Base-by-base conservation (phyloP, 2,888 invertebrate species). In the Nasonovia ribisnigri region DNA sequence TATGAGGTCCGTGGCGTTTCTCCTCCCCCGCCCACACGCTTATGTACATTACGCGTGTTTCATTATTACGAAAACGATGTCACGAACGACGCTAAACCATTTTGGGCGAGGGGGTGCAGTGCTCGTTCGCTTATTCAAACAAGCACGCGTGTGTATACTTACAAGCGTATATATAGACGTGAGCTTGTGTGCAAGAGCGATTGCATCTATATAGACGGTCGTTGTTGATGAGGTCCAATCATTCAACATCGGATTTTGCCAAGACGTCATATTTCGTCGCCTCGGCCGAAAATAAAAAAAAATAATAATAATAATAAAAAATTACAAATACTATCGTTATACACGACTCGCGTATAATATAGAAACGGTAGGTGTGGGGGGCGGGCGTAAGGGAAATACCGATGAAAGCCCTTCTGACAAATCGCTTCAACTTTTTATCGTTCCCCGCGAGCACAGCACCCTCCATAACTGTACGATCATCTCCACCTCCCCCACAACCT, bases 161-260 rank as follows among this genome's bases (percentile, higher is more conserved):
- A 67, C n/a, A 67, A 67, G 36, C 36, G 67, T 6, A 46, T 11
- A 46, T 11, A 46, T 11, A 16, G 36, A 2, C 16, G 46, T n/a
- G 67, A 48, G 90, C 67, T 42, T 46, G 60, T 46, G 90, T 54
- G n/a, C 29, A 43, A 36, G 26, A 57, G 51, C 36, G 88, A n/a
- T 67, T 42, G 42, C 24, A 24, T 89, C 67, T 67, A 60, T 89
- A 67, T 26, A 26, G n/a, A 54, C 57, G 88, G 48, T 13, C 57
- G 67, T 90, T 93, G 93, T 93, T 90, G 93, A 93, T 90, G 93
- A 93, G 93, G 93, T 93, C 93, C 60, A 93, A 93, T 93, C 93
- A 90, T 93, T 93, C 93, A 93, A 93, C 93, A 93, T 93, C 93
- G 90, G 93, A 93, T 93, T 93, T 93, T 13, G 90, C 90, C 43